These are phyloP conservation scores for Ctenicera cuprea DNA, from an alignment of 2,888 invertebrate genomes.

Conservation along the genomic window DNA sequence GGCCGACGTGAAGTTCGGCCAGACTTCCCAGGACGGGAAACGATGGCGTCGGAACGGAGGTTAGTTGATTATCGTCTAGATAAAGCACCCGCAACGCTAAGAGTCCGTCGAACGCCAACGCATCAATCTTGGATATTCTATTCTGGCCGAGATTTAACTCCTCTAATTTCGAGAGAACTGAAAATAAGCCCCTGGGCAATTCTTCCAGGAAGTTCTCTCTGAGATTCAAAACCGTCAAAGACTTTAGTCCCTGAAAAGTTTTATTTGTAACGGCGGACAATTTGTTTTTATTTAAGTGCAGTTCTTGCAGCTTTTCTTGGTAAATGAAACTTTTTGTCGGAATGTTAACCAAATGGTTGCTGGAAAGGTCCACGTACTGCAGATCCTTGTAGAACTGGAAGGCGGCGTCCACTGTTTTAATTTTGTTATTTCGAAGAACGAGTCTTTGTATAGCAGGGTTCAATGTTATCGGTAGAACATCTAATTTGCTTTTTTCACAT, in stretches of 20 bases:
- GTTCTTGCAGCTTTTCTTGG: constrained; percentile 87
- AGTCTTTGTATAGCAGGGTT: constrained; percentile 93
- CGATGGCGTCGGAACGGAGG: constrained; percentile 83
- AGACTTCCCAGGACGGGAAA: constrained; percentile 84
- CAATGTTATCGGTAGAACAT: constrained; percentile 92
- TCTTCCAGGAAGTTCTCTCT: constrained; percentile 89
- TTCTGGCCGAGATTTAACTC: constrained; percentile 92
- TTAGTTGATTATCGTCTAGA: constrained; percentile 89
- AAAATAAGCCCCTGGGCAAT: constrained; percentile 84
- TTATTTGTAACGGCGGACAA: constrained; percentile 86
- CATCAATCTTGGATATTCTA: constrained; percentile 87
- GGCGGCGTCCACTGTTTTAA: constrained; percentile 91
- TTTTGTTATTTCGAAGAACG: constrained; percentile 89
- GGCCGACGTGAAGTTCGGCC: constrained; percentile 89
- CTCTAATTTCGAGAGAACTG: constrained; percentile 84
- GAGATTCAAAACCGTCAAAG: constrained; percentile 87
- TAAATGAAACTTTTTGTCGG: constrained; percentile 86
- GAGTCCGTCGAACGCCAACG: constrained; percentile 85
- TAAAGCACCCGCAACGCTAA: constrained; percentile 86
- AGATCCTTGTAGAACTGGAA: constrained; percentile 92
- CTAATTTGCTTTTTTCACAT: constrained; percentile 90
- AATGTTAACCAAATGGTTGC: constrained; percentile 89
- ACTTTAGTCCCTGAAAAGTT: constrained; percentile 86
- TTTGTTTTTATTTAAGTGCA: constrained; percentile 90
- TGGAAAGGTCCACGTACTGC: constrained; percentile 89